These are phyloP conservation scores for Coelinius sp. DNA, from an alignment of 2,888 invertebrate genomes.

Conservation along the genomic window DNA sequence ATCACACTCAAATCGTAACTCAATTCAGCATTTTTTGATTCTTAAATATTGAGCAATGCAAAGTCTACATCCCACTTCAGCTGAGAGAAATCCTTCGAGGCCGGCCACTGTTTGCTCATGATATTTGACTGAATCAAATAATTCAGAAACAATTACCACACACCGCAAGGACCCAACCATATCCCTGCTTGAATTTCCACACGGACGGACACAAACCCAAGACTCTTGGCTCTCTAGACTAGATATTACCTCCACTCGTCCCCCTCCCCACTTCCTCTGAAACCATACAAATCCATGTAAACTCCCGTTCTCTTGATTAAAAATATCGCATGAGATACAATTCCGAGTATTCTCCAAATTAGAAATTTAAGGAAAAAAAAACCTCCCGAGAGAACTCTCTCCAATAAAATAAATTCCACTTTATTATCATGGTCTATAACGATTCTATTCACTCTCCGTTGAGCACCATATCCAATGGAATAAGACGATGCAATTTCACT, in stretches of 20 bases:
- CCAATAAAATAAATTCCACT: conserved; percentile 3
- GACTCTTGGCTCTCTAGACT: neutral
- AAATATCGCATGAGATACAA: neutral
- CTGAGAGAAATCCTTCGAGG: too few relatives aligned
- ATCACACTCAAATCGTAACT: too few relatives aligned
- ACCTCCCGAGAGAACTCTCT: neutral
- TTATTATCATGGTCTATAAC: neutral
- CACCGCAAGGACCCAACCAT: too few relatives aligned
- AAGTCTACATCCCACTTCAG: too few relatives aligned
- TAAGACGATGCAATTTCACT: conserved; percentile 1
- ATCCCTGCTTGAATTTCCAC: neutral
- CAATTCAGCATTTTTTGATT: too few relatives aligned
- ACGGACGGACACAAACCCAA: neutral
- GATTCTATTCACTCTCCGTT: neutral
- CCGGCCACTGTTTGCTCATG: too few relatives aligned
- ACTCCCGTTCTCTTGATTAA: neutral
- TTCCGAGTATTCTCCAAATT: neutral
- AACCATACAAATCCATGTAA: neutral
- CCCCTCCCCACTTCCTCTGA: neutral
- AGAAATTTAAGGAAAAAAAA: neutral
- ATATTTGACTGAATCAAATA: too few relatives aligned
- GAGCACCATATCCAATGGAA: neutral
- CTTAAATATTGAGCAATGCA: too few relatives aligned
- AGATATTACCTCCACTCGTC: neutral
- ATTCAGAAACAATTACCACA: too few relatives aligned